These are phyloP conservation scores for Drosophila mimetica DNA, from an alignment of 2,888 invertebrate genomes.

Conservation along the genomic window DNA sequence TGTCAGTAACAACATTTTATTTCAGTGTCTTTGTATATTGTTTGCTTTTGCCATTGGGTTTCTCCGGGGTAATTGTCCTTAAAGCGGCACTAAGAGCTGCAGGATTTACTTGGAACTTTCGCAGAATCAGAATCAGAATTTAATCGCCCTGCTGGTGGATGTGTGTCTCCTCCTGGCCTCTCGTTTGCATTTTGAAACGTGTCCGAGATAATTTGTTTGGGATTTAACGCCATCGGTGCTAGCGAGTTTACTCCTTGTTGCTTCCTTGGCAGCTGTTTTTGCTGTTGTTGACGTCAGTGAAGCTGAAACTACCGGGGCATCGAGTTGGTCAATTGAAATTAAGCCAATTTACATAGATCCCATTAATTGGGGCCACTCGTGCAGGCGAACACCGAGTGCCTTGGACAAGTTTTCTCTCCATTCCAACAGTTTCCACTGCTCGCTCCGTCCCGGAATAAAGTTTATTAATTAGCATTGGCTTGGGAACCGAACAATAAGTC, in stretches of 20 bases:
- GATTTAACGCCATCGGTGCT: conserved; percentile 47
- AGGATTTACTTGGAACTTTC: conserved; percentile 31
- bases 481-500: neutral
- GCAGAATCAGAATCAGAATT: conserved; percentile 22
- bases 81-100: conserved; percentile 27
- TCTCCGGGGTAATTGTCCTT: conserved; percentile 39
- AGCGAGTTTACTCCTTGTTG: neutral
- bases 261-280: conserved; percentile 1
- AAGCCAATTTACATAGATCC: conserved; percentile 51
- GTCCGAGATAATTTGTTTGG: conserved; percentile 63
- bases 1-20: no score
- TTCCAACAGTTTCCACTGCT: conserved; percentile 12
- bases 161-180: conserved; percentile 8
- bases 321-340: conserved; percentile 50
- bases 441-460: conserved; percentile 10
- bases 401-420: conserved; percentile 4
- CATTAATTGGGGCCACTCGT: conserved; percentile 46
- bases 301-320: conserved; percentile 25
- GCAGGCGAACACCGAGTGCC: conserved; percentile 22
- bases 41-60: conserved; percentile 27
- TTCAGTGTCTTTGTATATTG: conserved; percentile 33
- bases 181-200: conserved; percentile 55
- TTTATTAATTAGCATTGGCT: conserved; percentile 45
- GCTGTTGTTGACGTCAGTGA: conserved; percentile 33
- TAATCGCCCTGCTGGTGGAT: conserved; percentile 24